Conservation (phyloP, 2,797 vertebrate species). For the Ceyx erithaca region DNA sequence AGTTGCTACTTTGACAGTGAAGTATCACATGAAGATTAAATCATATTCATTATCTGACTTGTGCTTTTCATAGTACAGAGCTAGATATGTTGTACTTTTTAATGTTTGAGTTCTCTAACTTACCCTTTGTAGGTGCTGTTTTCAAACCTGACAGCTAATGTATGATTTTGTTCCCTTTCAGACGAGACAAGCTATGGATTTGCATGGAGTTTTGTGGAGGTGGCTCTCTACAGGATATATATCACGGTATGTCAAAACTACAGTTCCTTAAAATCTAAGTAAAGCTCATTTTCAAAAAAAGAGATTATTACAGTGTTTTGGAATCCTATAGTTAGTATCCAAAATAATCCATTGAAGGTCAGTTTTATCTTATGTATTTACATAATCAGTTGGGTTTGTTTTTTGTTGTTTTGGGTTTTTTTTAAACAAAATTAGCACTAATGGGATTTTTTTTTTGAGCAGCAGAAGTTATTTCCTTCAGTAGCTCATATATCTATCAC, state of each 20-base stretch:
- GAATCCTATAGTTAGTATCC: neutral
- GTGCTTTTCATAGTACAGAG: neutral
- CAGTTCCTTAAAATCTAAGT: constrained; percentile 10
- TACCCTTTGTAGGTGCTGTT: neutral
- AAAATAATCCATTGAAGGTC: neutral
- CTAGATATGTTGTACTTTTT: neutral
- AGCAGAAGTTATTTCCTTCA: neutral
- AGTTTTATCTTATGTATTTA: neutral
- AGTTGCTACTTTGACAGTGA: neutral
- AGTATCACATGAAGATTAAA: neutral
- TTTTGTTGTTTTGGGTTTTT: neutral
- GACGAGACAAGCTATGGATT: constrained; percentile 99
- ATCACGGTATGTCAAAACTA: constrained; percentile 86
- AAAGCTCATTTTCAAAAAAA: constrained; percentile 7
- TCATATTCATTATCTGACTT: neutral
- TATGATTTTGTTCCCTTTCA: constrained; percentile 72
- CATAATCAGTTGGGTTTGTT: neutral
- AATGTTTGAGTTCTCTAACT: neutral
- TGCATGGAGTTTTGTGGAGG: constrained; percentile 99
- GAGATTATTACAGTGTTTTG: neutral
- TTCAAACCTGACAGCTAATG: constrained; percentile 15
- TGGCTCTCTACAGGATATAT: constrained; percentile 97
- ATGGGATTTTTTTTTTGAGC: neutral
- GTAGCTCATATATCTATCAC: neutral
- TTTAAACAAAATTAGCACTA: neutral